Base-by-base conservation (phyloP, 2,113 vertebrate species). In the Spheniscus mendiculus region DNA sequence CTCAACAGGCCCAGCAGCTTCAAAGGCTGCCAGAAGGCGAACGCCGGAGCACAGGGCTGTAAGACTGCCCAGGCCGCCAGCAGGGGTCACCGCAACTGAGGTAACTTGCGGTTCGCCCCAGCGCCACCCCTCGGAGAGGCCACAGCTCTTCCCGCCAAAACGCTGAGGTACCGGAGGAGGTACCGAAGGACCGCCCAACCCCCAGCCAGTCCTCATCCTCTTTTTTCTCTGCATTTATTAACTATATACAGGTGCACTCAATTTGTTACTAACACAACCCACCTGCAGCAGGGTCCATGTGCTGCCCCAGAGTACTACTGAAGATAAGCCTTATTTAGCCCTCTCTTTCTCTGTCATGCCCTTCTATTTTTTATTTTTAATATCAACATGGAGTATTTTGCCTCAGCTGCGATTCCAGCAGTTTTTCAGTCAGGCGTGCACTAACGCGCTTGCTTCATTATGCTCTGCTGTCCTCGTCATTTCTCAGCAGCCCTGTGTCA, bases 371-470 rank as follows among this genome's bases (percentile, higher is more conserved):
- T 55, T 8, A 9, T 19, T 56, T 76, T 50, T 11, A 56, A 14
- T 32, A 18, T 1, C 12, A n/a, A 16, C 20, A 13, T 11, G 6
- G 6, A 63, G 18, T 67, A 36, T 29, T 95, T 73, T 65, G 27
- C 9, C 21, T 83, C 38, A 32, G 22, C 38, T 72, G 52, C 1
- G 0, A 34, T 49, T 65, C 53, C 42, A 42, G 45, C n/a, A 49
- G 10, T 38, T 72, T 65, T 21, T 40, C 20, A 53, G 36, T 49
- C 34, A 81, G 72, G 25, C 5, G 4, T 1, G 4, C 11, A 1
- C 16, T 69, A 12, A 61, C 0, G 0, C 0, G 0, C 27, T 53
- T 16, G 3, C 15, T 67, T 73, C 0, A 0, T 49, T 53, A 9
- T 1, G 10, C 21, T 44, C 42, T 30, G 9, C 36, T 70, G 4